phyloP scores from a whole-genome alignment of 1,140 invertebrate genomes.

The Heterodera schachtii region DNA sequence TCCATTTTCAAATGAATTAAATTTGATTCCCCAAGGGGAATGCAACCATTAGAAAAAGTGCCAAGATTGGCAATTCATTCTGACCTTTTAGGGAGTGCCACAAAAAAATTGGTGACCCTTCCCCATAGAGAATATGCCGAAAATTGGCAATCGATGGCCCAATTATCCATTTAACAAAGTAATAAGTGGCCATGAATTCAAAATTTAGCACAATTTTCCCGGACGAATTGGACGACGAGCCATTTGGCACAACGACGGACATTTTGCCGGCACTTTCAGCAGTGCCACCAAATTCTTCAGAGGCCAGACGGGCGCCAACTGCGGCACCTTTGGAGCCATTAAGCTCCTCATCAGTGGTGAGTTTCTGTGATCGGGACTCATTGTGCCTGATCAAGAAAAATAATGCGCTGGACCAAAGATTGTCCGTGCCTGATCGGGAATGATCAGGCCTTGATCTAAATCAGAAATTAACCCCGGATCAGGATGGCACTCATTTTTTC shows the following conservation, averaged over 20 bases:
- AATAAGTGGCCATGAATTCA: neutral
- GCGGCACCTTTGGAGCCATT: neutral
- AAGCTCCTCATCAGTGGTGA: neutral
- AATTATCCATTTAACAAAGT: neutral
- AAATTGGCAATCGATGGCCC: too few relatives aligned
- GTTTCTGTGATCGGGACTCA: too few relatives aligned
- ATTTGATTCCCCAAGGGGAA: too few relatives aligned
- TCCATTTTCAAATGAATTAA: too few relatives aligned
- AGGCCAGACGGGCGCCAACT: neutral
- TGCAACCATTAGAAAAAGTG: too few relatives aligned
- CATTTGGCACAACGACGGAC: conserved; percentile 3
- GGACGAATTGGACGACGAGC: neutral
- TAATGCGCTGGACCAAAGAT: too few relatives aligned
- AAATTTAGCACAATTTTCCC: neutral
- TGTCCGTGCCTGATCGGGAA: neutral
- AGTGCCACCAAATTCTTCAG: neutral
- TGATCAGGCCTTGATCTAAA: neutral
- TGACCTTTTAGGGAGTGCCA: too few relatives aligned
- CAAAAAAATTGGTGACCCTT: too few relatives aligned
- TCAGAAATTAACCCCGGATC: neutral
- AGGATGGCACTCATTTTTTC: too few relatives aligned
- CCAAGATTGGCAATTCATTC: too few relatives aligned
- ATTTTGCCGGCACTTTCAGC: neutral
- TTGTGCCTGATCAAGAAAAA: too few relatives aligned
- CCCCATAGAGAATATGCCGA: too few relatives aligned